phyloP scores from a whole-genome alignment of 2,797 vertebrate genomes.

The Anabas testudineus region DNA sequence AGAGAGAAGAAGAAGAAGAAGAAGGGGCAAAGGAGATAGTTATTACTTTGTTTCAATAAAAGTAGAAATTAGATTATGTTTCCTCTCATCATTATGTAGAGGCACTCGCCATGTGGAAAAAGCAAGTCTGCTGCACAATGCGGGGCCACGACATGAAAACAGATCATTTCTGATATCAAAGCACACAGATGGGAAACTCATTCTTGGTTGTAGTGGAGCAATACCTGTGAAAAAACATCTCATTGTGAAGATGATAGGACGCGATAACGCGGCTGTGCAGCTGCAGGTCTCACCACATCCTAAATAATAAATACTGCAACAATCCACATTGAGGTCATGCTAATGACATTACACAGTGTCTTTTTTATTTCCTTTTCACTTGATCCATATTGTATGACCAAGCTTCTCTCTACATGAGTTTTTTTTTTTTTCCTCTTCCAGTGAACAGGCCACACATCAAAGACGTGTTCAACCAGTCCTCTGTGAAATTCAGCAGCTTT shows the following conservation, averaged over 20 bases:
- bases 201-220: slow-evolving; percentile 39
- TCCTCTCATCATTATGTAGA: slow-evolving; percentile 58
- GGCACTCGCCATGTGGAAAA: slow-evolving; percentile 26
- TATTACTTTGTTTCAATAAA: slow-evolving; percentile 76
- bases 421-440: background rate
- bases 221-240: slow-evolving; percentile 29
- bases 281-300: slow-evolving; percentile 1
- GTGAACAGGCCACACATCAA: slow-evolving; percentile 59
- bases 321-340: slow-evolving; percentile 28
- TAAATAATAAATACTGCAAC: slow-evolving; percentile 35
- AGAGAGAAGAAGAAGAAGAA: slow-evolving; percentile 3
- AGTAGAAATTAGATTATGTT: slow-evolving; percentile 74
- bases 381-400: slow-evolving; percentile 57
- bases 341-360: slow-evolving; percentile 36
- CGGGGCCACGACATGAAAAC: slow-evolving; percentile 40
- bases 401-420: slow-evolving; percentile 20
- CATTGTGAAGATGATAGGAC: slow-evolving; percentile 44
- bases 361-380: slow-evolving; percentile 50
- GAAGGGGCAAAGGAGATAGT: slow-evolving; percentile 40
- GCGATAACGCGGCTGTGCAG: slow-evolving; percentile 23
- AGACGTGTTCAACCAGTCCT: slow-evolving; percentile 60
- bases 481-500: slow-evolving; percentile 56
- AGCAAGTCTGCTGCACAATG: slow-evolving; percentile 58
- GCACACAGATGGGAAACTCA: slow-evolving; percentile 29
- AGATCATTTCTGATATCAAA: slow-evolving; percentile 54